Percentiles rank a stretch among this genome's conserved stretches.
Conservation (phyloP, 2,113 vertebrate genomes). For the Pomatostomus ruficeps region DNA sequence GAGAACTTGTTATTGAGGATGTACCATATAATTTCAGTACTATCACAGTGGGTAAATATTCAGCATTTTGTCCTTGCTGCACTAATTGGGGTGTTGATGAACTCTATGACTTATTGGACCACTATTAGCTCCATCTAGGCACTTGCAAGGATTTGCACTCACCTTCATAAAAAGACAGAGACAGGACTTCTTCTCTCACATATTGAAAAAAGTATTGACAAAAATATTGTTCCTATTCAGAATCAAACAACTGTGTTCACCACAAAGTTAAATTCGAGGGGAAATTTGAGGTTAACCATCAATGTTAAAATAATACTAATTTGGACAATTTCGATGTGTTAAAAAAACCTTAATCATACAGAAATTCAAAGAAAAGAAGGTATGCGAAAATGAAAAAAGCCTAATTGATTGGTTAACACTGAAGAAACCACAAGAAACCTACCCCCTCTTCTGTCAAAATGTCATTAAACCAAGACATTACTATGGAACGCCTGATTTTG, state of each 20-base stretch:
- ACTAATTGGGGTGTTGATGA: neutral
- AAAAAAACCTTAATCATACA: neutral
- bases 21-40: neutral
- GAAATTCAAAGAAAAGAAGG: neutral
- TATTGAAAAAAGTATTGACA: neutral
- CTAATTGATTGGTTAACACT: neutral
- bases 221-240: neutral
- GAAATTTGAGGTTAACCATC: neutral
- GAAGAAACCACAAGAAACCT: neutral
- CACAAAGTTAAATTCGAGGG: neutral
- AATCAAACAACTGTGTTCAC: neutral
- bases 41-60: neutral
- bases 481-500: neutral
- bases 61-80: neutral
- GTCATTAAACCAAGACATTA: neutral
- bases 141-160: neutral
- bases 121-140: neutral
- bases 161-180: neutral
- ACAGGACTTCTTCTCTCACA: neutral
- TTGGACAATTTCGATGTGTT: neutral
- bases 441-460: neutral
- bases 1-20: accelerated
- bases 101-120: neutral
- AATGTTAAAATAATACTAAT: neutral
- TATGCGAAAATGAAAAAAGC: neutral